These are phyloP conservation scores for Psephotus haematonotus DNA, from an alignment of 2,113 vertebrate genomes.

Conservation along the genomic window DNA sequence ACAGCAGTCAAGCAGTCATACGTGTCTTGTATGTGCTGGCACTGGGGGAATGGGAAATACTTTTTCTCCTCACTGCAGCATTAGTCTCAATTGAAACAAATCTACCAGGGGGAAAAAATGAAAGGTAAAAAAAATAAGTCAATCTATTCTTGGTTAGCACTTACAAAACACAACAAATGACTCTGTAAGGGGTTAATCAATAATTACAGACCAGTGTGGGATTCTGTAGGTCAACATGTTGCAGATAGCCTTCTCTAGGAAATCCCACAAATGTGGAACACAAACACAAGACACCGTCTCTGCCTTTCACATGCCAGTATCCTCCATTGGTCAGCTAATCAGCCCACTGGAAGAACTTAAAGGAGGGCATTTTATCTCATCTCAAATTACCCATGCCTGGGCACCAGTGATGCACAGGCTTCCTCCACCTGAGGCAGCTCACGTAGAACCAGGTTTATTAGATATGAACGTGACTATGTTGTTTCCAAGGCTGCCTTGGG, in stretches of 20 bases:
- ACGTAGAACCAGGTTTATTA: accelerated
- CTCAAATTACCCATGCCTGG: not conserved
- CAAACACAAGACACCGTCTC: not conserved
- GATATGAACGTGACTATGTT: not conserved
- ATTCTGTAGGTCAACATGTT: not conserved
- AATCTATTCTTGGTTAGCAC: not conserved
- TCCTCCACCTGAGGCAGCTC: not conserved
- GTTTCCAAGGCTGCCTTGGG: not conserved
- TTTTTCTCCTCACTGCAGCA: not conserved
- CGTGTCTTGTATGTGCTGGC: not conserved
- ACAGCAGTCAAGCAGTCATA: not conserved
- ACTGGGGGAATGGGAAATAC: not conserved
- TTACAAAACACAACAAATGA: not conserved
- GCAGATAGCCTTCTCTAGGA: not conserved
- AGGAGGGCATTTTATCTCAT: not conserved
- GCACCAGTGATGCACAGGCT: not conserved
- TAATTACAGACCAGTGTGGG: not conserved
- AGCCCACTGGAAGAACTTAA: not conserved
- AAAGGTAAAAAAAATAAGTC: not conserved
- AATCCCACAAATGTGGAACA: not conserved
- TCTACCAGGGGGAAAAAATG: not conserved
- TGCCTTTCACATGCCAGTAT: not conserved
- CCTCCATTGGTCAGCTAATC: not conserved
- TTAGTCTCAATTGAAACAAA: not conserved
- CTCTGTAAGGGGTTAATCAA: not conserved